phyloP scores from a whole-genome alignment of 2,797 vertebrate genomes.

The Balearica regulorum region DNA sequence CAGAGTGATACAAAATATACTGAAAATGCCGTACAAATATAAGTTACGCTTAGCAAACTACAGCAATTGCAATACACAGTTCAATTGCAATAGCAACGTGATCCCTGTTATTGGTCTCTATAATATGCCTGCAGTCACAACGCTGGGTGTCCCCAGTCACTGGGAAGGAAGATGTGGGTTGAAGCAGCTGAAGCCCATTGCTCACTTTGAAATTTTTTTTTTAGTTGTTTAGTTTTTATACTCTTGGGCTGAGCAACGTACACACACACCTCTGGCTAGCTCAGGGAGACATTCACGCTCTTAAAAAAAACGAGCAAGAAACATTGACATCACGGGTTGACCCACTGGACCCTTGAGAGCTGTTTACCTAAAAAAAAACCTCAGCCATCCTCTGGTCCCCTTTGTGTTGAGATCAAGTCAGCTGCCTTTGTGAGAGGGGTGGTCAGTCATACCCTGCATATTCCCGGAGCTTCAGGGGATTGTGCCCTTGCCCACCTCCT shows the following conservation, averaged over 20 bases:
- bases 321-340: neutral
- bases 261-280: neutral
- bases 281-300: neutral
- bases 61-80: neutral
- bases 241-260: neutral
- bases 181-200: neutral
- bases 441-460: neutral
- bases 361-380: neutral
- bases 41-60: neutral
- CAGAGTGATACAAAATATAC: neutral
- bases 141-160: rapidly evolving
- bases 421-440: neutral
- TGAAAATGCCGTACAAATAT: neutral
- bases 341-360: neutral
- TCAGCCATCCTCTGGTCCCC: neutral
- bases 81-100: too few species aligned
- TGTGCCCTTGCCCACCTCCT: too few species aligned
- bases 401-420: neutral
- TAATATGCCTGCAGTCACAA: neutral
- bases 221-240: neutral
- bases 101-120: neutral
- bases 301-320: neutral
- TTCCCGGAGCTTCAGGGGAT: neutral
- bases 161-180: neutral
- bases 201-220: neutral